Percentiles rank a stretch among this genome's conserved stretches.
These are phyloP conservation scores for Napeogenes inachia DNA, from an alignment of 2,888 invertebrate species.

Conservation along the genomic window DNA sequence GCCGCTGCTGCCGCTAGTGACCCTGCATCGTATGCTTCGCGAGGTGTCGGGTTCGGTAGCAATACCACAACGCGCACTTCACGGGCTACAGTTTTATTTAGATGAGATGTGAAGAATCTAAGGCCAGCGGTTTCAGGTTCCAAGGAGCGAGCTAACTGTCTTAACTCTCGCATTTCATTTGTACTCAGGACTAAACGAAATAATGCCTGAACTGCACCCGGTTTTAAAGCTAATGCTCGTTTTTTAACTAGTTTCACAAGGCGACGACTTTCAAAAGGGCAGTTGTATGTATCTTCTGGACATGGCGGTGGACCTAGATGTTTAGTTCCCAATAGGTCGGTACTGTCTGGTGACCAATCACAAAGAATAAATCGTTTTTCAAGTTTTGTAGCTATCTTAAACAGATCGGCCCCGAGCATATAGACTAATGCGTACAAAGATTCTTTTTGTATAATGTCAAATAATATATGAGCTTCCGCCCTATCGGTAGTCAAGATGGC, in stretches of 20 bases:
- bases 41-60: slow-evolving; percentile 38
- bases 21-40: slow-evolving; percentile 42
- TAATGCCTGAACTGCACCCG: slow-evolving; percentile 48
- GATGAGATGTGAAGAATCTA: slow-evolving; percentile 37
- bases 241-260: slow-evolving; percentile 53
- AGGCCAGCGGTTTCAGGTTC: slow-evolving; percentile 39
- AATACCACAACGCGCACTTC: slow-evolving; percentile 50
- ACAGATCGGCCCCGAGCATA: slow-evolving; percentile 32
- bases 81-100: slow-evolving; percentile 33
- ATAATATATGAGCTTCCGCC: slow-evolving; percentile 43
- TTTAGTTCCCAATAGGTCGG: slow-evolving; percentile 13
- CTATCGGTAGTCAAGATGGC: slow-evolving; percentile 44
- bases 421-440: slow-evolving; percentile 39
- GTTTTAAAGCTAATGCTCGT: slow-evolving; percentile 45
- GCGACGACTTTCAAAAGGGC: slow-evolving; percentile 60
- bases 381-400: slow-evolving; percentile 21
- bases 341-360: slow-evolving; percentile 41
- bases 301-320: slow-evolving; percentile 57
- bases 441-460: slow-evolving; percentile 33
- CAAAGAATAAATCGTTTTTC: slow-evolving; percentile 36
- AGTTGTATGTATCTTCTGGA: slow-evolving; percentile 33
- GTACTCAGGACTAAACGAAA: slow-evolving; percentile 41
- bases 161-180: slow-evolving; percentile 40
- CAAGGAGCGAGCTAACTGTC: slow-evolving; percentile 26
- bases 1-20: slow-evolving; percentile 52